A percentile compares a stretch with the other conserved stretches of the same genome.
These are phyloP conservation scores for Eubasilissa splendida DNA, from an alignment of 2,888 invertebrate genomes.

Conservation along the genomic window DNA sequence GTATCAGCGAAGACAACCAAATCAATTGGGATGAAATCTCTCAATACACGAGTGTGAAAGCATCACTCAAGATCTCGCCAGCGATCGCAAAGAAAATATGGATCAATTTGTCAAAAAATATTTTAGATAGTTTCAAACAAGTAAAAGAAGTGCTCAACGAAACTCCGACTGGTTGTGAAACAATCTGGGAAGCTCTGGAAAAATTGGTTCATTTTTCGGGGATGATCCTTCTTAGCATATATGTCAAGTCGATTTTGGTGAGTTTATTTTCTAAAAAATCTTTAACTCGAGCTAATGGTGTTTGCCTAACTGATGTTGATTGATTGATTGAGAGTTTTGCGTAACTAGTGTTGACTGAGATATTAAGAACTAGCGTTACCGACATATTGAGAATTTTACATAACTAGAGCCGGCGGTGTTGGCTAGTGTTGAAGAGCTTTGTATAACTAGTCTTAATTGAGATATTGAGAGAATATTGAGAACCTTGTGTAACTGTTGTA, in stretches of 20 bases:
- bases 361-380: no score
- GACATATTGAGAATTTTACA: no score
- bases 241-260: not conserved
- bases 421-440: no score
- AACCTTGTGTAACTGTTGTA: no score
- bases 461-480: no score
- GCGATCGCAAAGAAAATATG: not conserved
- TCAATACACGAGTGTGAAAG: not conserved
- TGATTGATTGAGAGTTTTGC: no score
- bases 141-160: not conserved
- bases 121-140: not conserved
- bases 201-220: not conserved
- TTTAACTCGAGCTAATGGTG: no score
- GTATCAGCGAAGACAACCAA: not conserved
- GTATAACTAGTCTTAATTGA: no score
- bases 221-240: not conserved
- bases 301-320: no score
- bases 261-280: not conserved
- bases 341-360: no score
- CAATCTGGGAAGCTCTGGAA: not conserved
- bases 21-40: constrained; percentile 6
- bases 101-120: constrained; percentile 9
- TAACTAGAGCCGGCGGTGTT: no score
- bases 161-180: not conserved
- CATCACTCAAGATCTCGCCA: not conserved